phyloP scores from a whole-genome alignment of 2,888 invertebrate genomes.

The Lysandra bellargus region DNA sequence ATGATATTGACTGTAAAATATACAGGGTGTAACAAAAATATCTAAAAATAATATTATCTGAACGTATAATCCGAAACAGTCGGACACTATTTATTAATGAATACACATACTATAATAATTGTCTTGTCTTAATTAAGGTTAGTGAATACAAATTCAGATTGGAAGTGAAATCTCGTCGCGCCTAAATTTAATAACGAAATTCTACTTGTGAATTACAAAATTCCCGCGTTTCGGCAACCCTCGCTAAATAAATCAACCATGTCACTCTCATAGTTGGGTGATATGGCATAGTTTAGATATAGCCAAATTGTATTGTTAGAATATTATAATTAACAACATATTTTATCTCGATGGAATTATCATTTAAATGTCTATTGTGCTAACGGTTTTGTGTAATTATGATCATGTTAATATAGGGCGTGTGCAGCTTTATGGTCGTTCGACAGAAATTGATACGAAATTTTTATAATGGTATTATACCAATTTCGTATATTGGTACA shows the following conservation, averaged over 20 bases:
- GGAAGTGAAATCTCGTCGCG: conserved; percentile 19
- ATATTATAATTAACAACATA: conserved; percentile 11
- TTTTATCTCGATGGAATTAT: background rate
- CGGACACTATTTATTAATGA: background rate
- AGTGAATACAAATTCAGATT: conserved; percentile 12
- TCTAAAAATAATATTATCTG: too few species aligned
- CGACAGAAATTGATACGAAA: too few species aligned
- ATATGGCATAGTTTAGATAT: conserved; percentile 30
- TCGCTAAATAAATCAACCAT: conserved; percentile 25
- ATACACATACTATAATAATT: background rate
- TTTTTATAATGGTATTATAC: too few species aligned
- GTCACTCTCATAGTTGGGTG: conserved; percentile 21
- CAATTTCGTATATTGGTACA: too few species aligned
- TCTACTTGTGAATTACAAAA: conserved; percentile 32
- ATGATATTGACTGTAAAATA: too few species aligned
- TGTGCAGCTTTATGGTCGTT: too few species aligned
- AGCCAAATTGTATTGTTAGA: conserved; percentile 1
- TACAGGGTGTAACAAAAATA: too few species aligned
- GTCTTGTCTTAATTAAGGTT: conserved; percentile 7
- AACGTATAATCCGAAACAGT: background rate
- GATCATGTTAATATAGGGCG: background rate
- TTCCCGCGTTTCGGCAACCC: conserved; percentile 29
- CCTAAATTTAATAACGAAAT: conserved; percentile 31
- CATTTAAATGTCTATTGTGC: background rate
- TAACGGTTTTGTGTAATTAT: background rate